Evolutionary conservation across 2,888 invertebrate genomes (phyloP), one percentile per base, ranked within the genome.

Genomic region (Chorisops tibialis): DNA sequence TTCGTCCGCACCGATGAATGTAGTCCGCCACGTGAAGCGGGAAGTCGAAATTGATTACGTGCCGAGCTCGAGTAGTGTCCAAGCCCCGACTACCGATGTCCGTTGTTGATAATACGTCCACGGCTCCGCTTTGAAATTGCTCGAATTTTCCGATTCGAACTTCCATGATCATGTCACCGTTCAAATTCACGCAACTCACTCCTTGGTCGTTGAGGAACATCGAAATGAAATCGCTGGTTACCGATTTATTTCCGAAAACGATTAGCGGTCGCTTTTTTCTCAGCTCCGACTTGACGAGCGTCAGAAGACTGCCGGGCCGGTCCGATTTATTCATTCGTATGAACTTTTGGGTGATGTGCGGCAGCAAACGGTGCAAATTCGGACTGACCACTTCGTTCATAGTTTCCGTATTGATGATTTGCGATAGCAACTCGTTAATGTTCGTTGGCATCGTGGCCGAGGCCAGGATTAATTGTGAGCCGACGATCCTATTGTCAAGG

Each of bases 1-100:
- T 91, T 69, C 98, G 82, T 0, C 97, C 98, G 70, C 90, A 88
- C 58, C 90, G 84, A 77, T 97, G 96, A 66, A 98, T 88, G 75
- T 97, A 97, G 75, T 96, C 96, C 0, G 95, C 87, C 2, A 93
- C 87, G 77, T 89, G 89, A 0, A 87, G 73, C 0, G 98, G 97
- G 72, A 96, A 96, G 72, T 97, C 96, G 75, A 89, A 98, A 80
- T 97, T 97, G 39, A 98, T 83, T 38, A 98, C 85, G 73, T 94
- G 91, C 30, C 85, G 82, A 0, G 87, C 88, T 67, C 83, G 78
- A 0, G 80, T 81, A 1, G 96, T 95, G 73, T 98, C 94, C 65
- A 98, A 78, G 7, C 97, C 98, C 67, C 97, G 82, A 0, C 96
- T 93, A 1, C 88, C 91, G 16, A 96, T 83, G 79, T 97, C 96